A percentile compares a stretch with the other conserved stretches of the same genome.
Evolutionary conservation across 2,888 invertebrate species (phyloP).

Genomic region (Neoaliturus tenellus): DNA sequence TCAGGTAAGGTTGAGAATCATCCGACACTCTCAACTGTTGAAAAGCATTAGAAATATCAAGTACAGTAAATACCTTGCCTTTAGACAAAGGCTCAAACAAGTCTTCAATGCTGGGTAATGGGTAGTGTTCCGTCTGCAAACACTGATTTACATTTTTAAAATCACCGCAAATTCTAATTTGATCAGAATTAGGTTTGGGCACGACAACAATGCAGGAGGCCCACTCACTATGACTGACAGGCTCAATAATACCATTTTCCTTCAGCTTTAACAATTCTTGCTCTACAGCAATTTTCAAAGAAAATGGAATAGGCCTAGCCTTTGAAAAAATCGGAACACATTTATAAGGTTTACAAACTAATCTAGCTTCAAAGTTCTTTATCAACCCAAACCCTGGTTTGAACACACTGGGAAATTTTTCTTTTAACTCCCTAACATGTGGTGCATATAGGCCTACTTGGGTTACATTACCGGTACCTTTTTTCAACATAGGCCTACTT

Average conservation of each 20-base stretch:
- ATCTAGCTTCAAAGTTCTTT: too few relatives aligned
- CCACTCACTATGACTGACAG: background rate
- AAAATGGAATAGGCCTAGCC: background rate
- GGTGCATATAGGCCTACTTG: too few relatives aligned
- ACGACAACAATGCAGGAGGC: background rate
- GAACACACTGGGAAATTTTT: too few relatives aligned
- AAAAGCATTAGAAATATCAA: background rate
- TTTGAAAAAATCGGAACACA: too few relatives aligned
- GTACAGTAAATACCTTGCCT: background rate
- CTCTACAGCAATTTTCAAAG: background rate
- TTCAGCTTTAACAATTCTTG: background rate
- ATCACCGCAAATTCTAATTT: background rate
- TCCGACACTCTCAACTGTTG: background rate
- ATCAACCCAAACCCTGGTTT: too few relatives aligned
- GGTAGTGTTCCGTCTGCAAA: background rate
- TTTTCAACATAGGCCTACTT: too few relatives aligned
- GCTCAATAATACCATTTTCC: background rate
- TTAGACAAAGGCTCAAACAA: background rate
- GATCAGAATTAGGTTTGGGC: background rate
- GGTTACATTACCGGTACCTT: too few relatives aligned
- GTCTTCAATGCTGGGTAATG: background rate
- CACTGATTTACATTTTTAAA: background rate
- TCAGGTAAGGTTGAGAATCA: background rate
- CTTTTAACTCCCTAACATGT: too few relatives aligned
- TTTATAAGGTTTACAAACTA: conserved; percentile 19